Conservation (phyloP, 2,888 invertebrate species). For the Drosophila sordidula region DNA sequence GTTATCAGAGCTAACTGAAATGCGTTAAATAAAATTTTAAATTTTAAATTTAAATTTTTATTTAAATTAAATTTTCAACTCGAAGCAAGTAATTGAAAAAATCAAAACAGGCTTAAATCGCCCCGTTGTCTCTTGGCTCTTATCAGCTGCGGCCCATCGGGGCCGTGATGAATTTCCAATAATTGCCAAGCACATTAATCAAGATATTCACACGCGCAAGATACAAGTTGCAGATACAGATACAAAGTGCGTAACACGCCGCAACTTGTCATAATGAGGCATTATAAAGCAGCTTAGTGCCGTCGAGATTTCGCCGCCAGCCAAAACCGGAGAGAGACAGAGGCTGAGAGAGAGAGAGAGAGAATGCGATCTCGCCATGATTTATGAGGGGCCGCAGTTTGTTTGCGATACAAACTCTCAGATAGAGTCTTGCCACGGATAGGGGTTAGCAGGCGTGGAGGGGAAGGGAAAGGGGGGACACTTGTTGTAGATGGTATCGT, state of each 20-base stretch:
- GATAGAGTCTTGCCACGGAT: conserved; percentile 30
- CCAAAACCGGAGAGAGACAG: neutral
- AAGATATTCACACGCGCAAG: conserved; percentile 58
- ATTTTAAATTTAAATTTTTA: too few relatives aligned
- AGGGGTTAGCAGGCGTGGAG: neutral
- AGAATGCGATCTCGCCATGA: conserved; percentile 57
- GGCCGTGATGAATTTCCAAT: conserved; percentile 37
- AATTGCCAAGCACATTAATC: conserved; percentile 62
- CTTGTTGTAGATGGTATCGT: conserved; percentile 62
- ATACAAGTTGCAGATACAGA: conserved; percentile 36
- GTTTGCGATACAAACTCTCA: conserved; percentile 45
- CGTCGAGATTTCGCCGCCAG: conserved; percentile 36
- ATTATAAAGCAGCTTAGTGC: conserved; percentile 52
- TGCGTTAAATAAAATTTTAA: too few relatives aligned
- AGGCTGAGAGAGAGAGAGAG: neutral
- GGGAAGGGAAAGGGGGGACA: conserved; percentile 16
- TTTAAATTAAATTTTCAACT: too few relatives aligned
- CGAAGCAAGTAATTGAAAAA: too few relatives aligned
- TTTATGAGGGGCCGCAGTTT: conserved; percentile 52
- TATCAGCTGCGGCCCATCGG: conserved; percentile 8
- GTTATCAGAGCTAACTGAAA: conserved; percentile 3
- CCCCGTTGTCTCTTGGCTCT: neutral
- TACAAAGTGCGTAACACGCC: conserved; percentile 56
- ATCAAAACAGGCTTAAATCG: too few relatives aligned
- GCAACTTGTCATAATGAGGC: conserved; percentile 66